These are phyloP conservation scores for Alethe diademata DNA, from an alignment of 2,113 vertebrate species.

Conservation along the genomic window DNA sequence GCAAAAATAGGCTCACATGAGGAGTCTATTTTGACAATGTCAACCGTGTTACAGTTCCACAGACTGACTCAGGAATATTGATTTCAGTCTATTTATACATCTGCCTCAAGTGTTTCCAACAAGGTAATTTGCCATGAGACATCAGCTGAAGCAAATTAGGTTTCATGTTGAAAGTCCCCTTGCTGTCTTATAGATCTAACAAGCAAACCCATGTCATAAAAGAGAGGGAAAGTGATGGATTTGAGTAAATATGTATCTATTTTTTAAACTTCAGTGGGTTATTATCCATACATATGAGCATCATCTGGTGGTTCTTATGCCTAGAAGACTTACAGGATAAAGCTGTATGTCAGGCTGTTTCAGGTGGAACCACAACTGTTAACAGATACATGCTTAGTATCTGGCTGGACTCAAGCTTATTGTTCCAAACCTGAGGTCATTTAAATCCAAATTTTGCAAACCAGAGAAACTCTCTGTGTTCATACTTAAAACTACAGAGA, in stretches of 20 bases:
- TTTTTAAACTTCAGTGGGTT: background rate
- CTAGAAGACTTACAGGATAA: background rate
- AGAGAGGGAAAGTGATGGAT: background rate
- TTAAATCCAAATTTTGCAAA: background rate
- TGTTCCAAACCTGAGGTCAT: background rate
- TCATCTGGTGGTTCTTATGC: background rate
- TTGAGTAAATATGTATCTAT: background rate
- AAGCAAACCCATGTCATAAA: background rate
- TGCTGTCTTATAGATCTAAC: conserved; percentile 9
- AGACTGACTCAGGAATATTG: conserved; percentile 47
- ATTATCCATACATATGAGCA: background rate
- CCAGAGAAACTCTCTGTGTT: background rate
- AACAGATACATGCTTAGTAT: background rate
- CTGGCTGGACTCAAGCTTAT: background rate
- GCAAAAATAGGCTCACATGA: background rate
- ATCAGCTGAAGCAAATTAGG: conserved; percentile 59
- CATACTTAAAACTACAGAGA: background rate
- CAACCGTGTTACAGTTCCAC: background rate
- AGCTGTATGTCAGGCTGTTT: background rate
- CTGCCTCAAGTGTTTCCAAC: conserved; percentile 48
- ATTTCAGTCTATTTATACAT: conserved; percentile 62
- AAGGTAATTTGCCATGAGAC: conserved; percentile 60
- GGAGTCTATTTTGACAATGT: conserved; percentile 31
- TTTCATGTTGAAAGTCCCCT: conserved; percentile 37
- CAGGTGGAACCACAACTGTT: background rate